phyloP scores from a whole-genome alignment of 1,140 invertebrate species.

The Trigoniulus corallinus region DNA sequence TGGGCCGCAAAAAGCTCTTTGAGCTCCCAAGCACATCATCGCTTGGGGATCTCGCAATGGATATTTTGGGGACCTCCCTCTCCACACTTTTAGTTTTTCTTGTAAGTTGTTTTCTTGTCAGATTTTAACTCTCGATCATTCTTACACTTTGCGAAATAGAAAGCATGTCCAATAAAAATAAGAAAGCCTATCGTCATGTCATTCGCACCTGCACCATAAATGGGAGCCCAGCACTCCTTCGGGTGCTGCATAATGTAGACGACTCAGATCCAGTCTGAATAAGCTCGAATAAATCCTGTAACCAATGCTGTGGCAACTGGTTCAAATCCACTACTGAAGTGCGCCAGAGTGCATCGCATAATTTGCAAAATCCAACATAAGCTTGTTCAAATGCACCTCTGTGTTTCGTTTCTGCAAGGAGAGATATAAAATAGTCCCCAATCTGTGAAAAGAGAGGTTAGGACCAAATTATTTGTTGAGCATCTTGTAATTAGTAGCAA shows the following conservation, averaged over 20 bases:
- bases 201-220: conserved; percentile 64
- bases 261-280: conserved; percentile 31
- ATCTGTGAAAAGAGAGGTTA: conserved; percentile 25
- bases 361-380: conserved; percentile 66
- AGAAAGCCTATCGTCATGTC: too few relatives aligned
- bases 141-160: too few relatives aligned
- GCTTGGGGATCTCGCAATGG: too few relatives aligned
- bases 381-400: conserved; percentile 90
- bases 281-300: conserved; percentile 43
- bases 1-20: too few relatives aligned
- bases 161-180: too few relatives aligned
- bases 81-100: too few relatives aligned
- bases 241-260: conserved; percentile 52
- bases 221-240: conserved; percentile 77
- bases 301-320: conserved; percentile 47
- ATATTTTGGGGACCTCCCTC: too few relatives aligned
- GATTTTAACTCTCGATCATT: too few relatives aligned
- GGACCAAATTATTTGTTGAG: conserved; percentile 2
- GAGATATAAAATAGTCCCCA: conserved; percentile 48
- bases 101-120: too few relatives aligned
- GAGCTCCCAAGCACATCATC: too few relatives aligned
- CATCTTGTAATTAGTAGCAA: conserved; percentile 9
- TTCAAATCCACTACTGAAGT: conserved; percentile 33
- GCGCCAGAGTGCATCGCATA: conserved; percentile 49
- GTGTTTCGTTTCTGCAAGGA: conserved; percentile 71